These are phyloP conservation scores for Gisinianus flammeolus DNA, from an alignment of 2,888 invertebrate genomes.

Conservation along the genomic window DNA sequence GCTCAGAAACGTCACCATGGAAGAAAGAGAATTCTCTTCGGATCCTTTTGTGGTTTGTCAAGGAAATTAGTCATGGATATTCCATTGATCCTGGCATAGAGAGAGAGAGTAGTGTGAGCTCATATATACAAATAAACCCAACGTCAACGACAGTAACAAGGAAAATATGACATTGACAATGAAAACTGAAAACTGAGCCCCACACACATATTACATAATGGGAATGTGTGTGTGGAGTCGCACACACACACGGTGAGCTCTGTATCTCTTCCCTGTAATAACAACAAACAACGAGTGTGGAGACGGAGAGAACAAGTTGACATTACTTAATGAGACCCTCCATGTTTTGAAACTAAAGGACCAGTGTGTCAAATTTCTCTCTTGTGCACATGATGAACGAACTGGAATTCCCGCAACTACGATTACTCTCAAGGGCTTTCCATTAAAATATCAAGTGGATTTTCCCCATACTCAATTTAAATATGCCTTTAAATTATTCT, in stretches of 20 bases:
- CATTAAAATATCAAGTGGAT: background rate
- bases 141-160: background rate
- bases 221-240: too few relatives aligned
- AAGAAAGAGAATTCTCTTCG: slow-evolving; percentile 25
- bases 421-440: background rate
- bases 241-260: background rate
- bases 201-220: background rate
- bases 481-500: too few relatives aligned
- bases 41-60: slow-evolving; percentile 24
- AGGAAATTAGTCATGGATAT: slow-evolving; percentile 27
- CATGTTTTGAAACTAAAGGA: background rate
- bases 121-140: slow-evolving; percentile 8
- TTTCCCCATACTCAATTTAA: background rate
- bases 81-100: background rate
- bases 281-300: background rate
- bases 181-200: too few relatives aligned
- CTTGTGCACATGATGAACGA: background rate
- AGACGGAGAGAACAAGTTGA: background rate
- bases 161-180: too few relatives aligned
- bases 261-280: background rate
- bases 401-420: background rate
- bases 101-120: background rate
- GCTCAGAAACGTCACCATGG: background rate
- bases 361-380: slow-evolving; percentile 8
- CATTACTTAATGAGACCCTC: background rate